Percentiles rank a stretch among this genome's conserved stretches.
Evolutionary conservation across 2,113 vertebrate species (phyloP).

Genomic region (Carettochelys insculpta): DNA sequence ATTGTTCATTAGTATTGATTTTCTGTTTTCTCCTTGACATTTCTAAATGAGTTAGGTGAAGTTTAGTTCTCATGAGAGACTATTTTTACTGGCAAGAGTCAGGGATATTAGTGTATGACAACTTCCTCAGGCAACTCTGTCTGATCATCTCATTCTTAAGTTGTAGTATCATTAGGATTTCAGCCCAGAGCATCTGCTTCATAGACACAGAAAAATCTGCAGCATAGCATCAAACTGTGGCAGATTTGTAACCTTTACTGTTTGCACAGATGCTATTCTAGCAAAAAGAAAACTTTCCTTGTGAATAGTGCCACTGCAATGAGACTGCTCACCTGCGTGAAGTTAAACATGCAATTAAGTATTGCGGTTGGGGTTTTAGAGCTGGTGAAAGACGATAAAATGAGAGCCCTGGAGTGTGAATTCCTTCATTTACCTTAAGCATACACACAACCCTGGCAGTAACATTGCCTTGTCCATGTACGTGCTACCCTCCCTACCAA

Average conservation of each 20-base stretch:
- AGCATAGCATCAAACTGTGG: slow-evolving; percentile 34
- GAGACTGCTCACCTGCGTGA: background rate
- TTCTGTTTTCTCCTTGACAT: slow-evolving; percentile 46
- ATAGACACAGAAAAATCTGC: slow-evolving; percentile 44
- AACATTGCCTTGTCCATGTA: background rate
- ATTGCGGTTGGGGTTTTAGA: background rate
- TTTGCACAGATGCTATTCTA: background rate
- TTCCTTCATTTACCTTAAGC: fast-evolving
- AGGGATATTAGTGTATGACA: slow-evolving; percentile 57
- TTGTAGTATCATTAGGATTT: slow-evolving; percentile 32
- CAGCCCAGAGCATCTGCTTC: slow-evolving; percentile 26
- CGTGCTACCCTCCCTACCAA: background rate
- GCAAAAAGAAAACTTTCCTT: fast-evolving
- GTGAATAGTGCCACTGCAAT: background rate
- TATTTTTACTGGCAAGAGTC: slow-evolving; percentile 53
- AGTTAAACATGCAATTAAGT: background rate
- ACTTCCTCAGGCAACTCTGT: slow-evolving; percentile 41
- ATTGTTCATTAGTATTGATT: slow-evolving; percentile 66
- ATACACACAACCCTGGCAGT: background rate
- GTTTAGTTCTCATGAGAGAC: slow-evolving; percentile 35
- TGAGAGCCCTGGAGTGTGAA: fast-evolving
- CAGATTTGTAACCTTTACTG: slow-evolving; percentile 26
- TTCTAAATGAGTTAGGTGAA: slow-evolving; percentile 62
- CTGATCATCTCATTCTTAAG: slow-evolving; percentile 24
- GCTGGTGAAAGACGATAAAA: background rate